Evolutionary conservation across 2,888 invertebrate species (phyloP).

Genomic region (Caradrina clavipalpis): DNA sequence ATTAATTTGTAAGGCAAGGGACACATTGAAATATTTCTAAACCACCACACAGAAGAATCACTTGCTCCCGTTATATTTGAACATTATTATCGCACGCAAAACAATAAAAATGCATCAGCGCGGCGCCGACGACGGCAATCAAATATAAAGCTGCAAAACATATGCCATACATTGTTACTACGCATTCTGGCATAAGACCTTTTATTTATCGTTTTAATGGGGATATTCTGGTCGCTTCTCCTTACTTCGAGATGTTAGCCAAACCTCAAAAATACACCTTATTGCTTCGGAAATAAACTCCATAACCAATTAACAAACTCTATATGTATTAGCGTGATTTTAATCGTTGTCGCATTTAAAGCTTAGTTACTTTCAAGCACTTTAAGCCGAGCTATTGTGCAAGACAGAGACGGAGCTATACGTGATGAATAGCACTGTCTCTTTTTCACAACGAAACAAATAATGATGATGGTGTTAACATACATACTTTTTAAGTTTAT

Average conservation of each 20-base stretch:
- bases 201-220: slow-evolving; percentile 49
- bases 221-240: slow-evolving; percentile 6
- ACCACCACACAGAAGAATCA: slow-evolving; percentile 40
- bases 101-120: slow-evolving; percentile 86
- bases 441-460: no score
- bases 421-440: no score
- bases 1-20: not conserved
- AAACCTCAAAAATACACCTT: slow-evolving; percentile 8
- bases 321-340: no score
- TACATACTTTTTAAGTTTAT: no score
- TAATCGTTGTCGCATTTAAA: no score
- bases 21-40: slow-evolving; percentile 5
- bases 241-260: not conserved
- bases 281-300: not conserved
- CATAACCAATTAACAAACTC: no score
- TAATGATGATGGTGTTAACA: no score
- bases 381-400: no score
- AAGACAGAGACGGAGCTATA: no score
- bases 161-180: slow-evolving; percentile 80
- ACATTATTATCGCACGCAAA: slow-evolving; percentile 79
- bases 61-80: slow-evolving; percentile 51
- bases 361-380: no score
- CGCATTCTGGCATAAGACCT: slow-evolving; percentile 61
- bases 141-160: slow-evolving; percentile 89
- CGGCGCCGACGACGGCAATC: slow-evolving; percentile 72